Evolutionary conservation across 2,113 vertebrate genomes (phyloP).

Genomic region (Symphodus melops): DNA sequence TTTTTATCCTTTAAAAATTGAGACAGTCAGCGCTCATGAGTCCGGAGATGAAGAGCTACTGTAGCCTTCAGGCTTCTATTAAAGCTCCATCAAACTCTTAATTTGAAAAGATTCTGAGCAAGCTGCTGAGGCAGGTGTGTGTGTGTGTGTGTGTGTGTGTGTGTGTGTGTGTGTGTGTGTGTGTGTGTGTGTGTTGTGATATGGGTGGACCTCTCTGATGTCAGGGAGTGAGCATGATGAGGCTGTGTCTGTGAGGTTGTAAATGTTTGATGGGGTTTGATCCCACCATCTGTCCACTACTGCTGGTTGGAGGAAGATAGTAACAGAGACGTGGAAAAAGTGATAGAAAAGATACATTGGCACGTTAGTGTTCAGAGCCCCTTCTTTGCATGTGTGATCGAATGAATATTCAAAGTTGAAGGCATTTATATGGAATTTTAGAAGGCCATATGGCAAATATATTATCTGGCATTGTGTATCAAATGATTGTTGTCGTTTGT

Average conservation of each 20-base stretch:
- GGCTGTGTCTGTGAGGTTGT: conserved; percentile 72
- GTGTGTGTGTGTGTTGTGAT: conserved; percentile 13
- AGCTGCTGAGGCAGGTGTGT: neutral
- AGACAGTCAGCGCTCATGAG: neutral
- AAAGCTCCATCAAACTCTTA: conserved; percentile 24
- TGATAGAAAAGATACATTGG: neutral
- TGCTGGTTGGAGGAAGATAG: conserved; percentile 39
- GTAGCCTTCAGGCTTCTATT: conserved; percentile 3
- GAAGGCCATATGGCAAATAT: too few relatives aligned
- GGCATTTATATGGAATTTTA: neutral
- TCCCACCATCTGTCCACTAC: conserved; percentile 79
- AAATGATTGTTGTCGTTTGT: neutral
- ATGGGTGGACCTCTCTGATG: conserved; percentile 57
- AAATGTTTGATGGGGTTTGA: conserved; percentile 83
- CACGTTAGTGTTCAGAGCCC: neutral
- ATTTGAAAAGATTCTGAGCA: conserved; percentile 11
- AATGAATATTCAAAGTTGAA: neutral
- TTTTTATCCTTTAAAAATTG: neutral
- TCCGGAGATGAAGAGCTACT: neutral
- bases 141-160: conserved; percentile 15
- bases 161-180: neutral
- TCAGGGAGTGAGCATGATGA: conserved; percentile 53
- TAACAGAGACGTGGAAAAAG: neutral
- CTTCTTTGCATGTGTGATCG: neutral
- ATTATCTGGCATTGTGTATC: too few relatives aligned